Percentiles rank a stretch among this genome's conserved stretches.
Evolutionary conservation across 2,797 vertebrate species (phyloP).

Genomic region (Spondyliosoma cantharus): DNA sequence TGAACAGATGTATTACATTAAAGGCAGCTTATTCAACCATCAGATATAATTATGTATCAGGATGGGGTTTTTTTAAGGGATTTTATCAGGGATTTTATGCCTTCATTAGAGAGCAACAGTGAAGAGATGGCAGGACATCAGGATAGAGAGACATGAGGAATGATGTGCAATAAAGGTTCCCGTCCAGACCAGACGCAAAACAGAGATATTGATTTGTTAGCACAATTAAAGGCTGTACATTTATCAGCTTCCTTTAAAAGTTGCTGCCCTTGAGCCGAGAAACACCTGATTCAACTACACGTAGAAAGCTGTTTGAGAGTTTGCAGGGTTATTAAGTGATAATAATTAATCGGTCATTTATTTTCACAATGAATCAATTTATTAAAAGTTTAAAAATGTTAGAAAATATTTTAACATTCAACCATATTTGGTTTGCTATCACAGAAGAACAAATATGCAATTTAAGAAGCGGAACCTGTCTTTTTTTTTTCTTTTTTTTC

Average conservation of each 20-base stretch:
- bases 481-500: background rate
- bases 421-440: background rate
- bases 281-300: too few species aligned
- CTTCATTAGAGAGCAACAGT: background rate
- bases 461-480: background rate
- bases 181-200: background rate
- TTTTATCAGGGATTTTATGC: background rate
- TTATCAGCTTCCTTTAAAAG: too few species aligned
- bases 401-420: background rate
- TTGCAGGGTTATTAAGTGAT: too few species aligned
- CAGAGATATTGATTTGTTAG: background rate
- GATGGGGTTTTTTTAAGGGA: background rate
- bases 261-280: too few species aligned
- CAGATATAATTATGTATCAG: background rate
- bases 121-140: background rate
- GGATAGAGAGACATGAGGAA: background rate
- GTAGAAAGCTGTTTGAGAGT: too few species aligned
- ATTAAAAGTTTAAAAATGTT: too few species aligned
- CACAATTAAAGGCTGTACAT: too few species aligned
- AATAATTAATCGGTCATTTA: too few species aligned
- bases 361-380: too few species aligned
- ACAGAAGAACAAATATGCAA: background rate
- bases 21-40: slow-evolving; percentile 67
- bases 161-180: background rate
- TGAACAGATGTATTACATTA: slow-evolving; percentile 71